Evolutionary conservation across 2,113 vertebrate genomes (phyloP).

Genomic region (Theristicus caerulescens): DNA sequence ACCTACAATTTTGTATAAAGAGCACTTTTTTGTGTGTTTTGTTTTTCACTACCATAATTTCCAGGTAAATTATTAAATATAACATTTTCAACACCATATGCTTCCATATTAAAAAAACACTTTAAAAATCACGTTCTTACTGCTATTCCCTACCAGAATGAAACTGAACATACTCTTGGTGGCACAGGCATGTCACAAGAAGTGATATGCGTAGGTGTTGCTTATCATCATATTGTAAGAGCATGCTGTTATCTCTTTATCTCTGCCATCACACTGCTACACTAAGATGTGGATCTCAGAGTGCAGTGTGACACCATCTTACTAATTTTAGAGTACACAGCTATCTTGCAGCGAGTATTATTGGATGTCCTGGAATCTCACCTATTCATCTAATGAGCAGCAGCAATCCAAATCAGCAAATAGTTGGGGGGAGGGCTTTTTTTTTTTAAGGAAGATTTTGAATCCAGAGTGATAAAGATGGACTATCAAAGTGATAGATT

Average conservation of each 20-base stretch:
- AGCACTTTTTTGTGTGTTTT: background rate
- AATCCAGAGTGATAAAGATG: background rate
- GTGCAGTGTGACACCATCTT: background rate
- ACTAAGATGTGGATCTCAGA: background rate
- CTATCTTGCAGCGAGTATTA: background rate
- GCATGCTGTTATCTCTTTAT: background rate
- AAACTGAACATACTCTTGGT: background rate
- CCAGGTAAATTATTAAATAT: background rate
- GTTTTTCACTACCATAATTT: background rate
- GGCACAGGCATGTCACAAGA: background rate
- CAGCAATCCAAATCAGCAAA: background rate
- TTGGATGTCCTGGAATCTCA: background rate
- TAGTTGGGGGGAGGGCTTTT: rapidly evolving
- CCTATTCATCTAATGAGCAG: background rate
- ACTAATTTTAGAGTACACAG: background rate
- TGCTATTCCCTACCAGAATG: background rate
- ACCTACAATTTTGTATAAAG: background rate
- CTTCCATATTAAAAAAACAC: background rate
- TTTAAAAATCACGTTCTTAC: background rate
- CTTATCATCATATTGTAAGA: background rate
- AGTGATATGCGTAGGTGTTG: background rate
- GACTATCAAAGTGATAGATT: background rate
- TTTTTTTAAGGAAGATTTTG: background rate
- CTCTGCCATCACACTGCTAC: background rate
- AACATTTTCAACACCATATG: background rate